Conservation (phyloP, 2,888 invertebrate species). For the Synanthedon andrenaeformis region DNA sequence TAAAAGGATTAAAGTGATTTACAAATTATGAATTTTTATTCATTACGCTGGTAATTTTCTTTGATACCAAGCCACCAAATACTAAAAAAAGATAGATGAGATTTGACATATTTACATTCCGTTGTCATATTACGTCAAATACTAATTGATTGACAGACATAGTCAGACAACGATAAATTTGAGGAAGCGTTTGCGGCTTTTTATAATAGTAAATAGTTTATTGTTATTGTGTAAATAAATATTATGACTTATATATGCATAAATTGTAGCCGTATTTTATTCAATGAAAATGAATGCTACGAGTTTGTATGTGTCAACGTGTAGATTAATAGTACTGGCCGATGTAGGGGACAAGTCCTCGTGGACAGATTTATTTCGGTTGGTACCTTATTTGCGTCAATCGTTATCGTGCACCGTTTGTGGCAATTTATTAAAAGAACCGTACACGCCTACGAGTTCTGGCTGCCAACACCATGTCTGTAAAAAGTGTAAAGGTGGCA, state of each 20-base stretch:
- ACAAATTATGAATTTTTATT: too few species aligned
- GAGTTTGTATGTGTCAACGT: slow-evolving; percentile 84
- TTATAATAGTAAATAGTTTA: slow-evolving; percentile 22
- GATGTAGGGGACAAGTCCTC: slow-evolving; percentile 77
- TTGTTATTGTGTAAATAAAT: slow-evolving; percentile 55
- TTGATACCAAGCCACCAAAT: too few species aligned
- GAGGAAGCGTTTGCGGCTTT: slow-evolving; percentile 55
- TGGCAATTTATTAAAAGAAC: slow-evolving; percentile 83
- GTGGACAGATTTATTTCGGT: slow-evolving; percentile 84
- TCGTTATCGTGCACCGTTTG: slow-evolving; percentile 92
- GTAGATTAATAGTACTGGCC: slow-evolving; percentile 82
- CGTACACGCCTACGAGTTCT: slow-evolving; percentile 81
- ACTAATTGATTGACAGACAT: too few species aligned
- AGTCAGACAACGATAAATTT: not conserved
- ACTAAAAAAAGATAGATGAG: too few species aligned
- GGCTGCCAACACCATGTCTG: slow-evolving; percentile 93
- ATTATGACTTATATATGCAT: slow-evolving; percentile 35
- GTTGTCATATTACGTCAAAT: too few species aligned
- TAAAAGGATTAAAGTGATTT: too few species aligned
- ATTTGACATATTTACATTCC: too few species aligned
- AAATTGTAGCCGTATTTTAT: slow-evolving; percentile 15
- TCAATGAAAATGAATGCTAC: slow-evolving; percentile 80
- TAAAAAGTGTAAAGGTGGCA: slow-evolving; percentile 83
- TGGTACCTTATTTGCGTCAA: slow-evolving; percentile 87
- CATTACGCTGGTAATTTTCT: too few species aligned